Evolutionary conservation across 2,797 vertebrate genomes (phyloP).

Genomic region (Eutrigla gurnardus): DNA sequence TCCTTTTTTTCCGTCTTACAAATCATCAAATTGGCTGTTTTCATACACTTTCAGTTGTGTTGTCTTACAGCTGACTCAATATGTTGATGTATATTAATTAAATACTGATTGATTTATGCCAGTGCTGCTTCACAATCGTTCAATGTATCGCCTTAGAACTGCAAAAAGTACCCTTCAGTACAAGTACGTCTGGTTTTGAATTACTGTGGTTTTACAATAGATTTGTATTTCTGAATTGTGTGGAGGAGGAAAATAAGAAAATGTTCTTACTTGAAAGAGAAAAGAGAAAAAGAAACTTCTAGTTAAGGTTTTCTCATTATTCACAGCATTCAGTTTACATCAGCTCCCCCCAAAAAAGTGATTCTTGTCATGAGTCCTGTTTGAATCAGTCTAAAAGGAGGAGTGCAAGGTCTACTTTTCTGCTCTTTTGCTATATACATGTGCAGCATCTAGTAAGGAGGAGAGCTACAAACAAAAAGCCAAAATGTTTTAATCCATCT

Average conservation of each 20-base stretch:
- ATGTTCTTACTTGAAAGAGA: conserved; percentile 31
- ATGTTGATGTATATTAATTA: not conserved
- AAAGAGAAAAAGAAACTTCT: conserved; percentile 22
- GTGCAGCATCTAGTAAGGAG: conserved; percentile 39
- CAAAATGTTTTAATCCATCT: conserved; percentile 18
- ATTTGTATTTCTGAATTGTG: conserved; percentile 2
- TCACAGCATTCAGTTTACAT: conserved; percentile 30
- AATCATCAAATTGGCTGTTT: no score
- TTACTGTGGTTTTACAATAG: not conserved
- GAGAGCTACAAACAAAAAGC: conserved; percentile 12
- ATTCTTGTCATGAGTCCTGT: conserved; percentile 51
- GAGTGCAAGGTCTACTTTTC: conserved; percentile 34
- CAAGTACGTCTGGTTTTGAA: not conserved
- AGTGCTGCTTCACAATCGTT: not conserved
- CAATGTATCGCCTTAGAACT: not conserved
- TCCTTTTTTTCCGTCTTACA: not conserved
- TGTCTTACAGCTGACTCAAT: not conserved
- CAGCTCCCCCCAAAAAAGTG: conserved; percentile 19
- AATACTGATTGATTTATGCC: no score
- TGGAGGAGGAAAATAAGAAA: conserved; percentile 32
- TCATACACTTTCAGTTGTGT: not conserved
- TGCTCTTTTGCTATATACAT: conserved; percentile 31
- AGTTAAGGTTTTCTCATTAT: conserved; percentile 19
- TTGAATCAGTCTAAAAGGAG: conserved; percentile 42
- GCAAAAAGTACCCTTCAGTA: not conserved